Base-by-base conservation (phyloP, 2,797 vertebrate genomes). In the Phoxinus dragarum region DNA sequence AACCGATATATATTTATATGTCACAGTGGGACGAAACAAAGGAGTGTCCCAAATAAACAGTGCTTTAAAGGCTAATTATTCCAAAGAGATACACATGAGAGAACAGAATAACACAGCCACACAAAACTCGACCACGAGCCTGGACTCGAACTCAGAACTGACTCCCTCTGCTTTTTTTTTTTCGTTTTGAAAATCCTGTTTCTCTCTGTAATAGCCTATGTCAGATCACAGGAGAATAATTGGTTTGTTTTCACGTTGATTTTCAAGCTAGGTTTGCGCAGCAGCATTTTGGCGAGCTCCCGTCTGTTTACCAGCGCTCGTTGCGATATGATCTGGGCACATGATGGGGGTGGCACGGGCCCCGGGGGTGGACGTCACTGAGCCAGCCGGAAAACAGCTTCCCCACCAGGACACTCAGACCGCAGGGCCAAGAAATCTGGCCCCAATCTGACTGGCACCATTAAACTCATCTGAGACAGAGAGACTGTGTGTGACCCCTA, bases 361-460 rank as follows among this genome's bases (percentile, higher is more conserved):
- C 82, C 84, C 38, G 56, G 66, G 81, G 87, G 75, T n/a, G 38
- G 52, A 79, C 75, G 47, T 61, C 66, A 87, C 77, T 38, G 67
- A 81, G 78, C 72, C 67, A 86, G 85, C 68, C 49, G 86, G 73
- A 19, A 85, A 59, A 86, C 85, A 83, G 84, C 88, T 82, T 81
- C 82, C 86, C 82, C 73, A 78, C 76, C 56, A 47, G 80, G 71
- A 81, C 54, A 84, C 38, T 82, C 23, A 83, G 68, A 73, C 80
- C 76, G 42, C 47, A 66, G 83, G 88, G 56, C 69, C 66, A 59
- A 68, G 61, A 84, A 89, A 87, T 84, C 89, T 90, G 88, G 85
- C 56, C 81, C 82, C 72, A 21, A 78, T 89, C 87, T 79, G 67
- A 77, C 40, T 88, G 36, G 61, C 84, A 88, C 73, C 71, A 88